Percentiles rank a stretch among this genome's conserved stretches.
Conservation (phyloP, 2,113 vertebrate genomes). For the Meleagris gallopavo region DNA sequence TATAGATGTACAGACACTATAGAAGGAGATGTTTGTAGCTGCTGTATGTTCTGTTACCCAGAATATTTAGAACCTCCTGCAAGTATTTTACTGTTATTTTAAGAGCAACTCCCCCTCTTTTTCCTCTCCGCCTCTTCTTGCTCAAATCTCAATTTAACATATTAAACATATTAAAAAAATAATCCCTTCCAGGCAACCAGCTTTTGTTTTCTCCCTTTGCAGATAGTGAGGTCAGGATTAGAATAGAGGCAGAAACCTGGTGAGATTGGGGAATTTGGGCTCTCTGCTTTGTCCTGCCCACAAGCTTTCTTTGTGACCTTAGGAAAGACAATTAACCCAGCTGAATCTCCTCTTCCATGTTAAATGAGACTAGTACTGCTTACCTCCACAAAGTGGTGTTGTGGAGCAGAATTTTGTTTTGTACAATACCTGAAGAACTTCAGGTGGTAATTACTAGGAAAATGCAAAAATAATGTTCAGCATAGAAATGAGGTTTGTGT, state of each 20-base stretch:
- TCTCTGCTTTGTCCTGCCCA: conserved; percentile 52
- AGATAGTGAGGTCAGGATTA: conserved; percentile 3
- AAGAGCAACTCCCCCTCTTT: not conserved
- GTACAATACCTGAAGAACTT: not conserved
- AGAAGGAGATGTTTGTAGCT: not conserved
- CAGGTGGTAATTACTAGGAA: conserved; percentile 4
- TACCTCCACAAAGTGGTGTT: conserved; percentile 57
- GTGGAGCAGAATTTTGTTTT: conserved; percentile 59
- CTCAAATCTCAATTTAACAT: conserved; percentile 7
- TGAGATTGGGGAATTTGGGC: conserved; percentile 22
- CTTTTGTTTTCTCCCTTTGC: conserved; percentile 27
- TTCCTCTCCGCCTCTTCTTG: not conserved
- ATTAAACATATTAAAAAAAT: not conserved
- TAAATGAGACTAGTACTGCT: conserved; percentile 37
- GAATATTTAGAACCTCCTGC: not conserved
- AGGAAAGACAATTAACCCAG: conserved; percentile 63
- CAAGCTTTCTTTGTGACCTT: conserved; percentile 55
- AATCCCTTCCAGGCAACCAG: conserved; percentile 24
- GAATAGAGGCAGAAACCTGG: not conserved
- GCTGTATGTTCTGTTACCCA: not conserved
- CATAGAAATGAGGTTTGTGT: not conserved
- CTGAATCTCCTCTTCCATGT: conserved; percentile 24
- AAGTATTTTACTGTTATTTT: not conserved
- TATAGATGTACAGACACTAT: not conserved
- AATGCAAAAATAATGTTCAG: not conserved